Base-by-base conservation (phyloP, 1,140 invertebrate genomes). In the Tetragnatha versicolor region DNA sequence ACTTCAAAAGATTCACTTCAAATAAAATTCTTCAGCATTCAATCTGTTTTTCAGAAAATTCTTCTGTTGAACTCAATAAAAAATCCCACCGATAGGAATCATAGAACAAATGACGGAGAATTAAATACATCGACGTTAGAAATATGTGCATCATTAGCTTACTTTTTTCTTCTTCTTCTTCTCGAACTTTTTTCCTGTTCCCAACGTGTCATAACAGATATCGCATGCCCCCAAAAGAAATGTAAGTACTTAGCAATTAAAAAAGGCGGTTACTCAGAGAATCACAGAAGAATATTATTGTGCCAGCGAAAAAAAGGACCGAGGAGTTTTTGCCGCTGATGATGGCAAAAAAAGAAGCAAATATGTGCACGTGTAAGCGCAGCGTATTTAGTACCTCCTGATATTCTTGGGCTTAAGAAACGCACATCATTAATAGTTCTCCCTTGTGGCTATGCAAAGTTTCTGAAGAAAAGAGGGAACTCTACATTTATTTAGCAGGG, bases 131-230 rank as follows among this genome's bases (percentile, higher is more conserved):
- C 31, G 1, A 14, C 53, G 53, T 29, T 55, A 55, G 53, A 55
- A 55, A 55, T n/a, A n/a, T 55, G 27, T 29, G 27, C 31, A 55
- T 55, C 53, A 55, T 55, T 55, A 55, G 53, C 27, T 27, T 55
- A 17, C 31, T 55, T 55, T 55, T 55, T 29, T 55, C 25, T 29
- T 29, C 25, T 17, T 12, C 27, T 55, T 55, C 27, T 55, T 55
- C n/a, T n/a, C n/a, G n/a, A n/a, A n/a, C n/a, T n/a, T n/a, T n/a
- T n/a, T n/a, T n/a, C n/a, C n/a, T n/a, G n/a, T n/a, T n/a, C n/a
- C n/a, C n/a, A 29, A 55, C 27, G 53, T 14, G 2, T 55, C 53
- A 55, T 29, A n/a, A 29, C 53, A 17, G 53, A 31, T 9, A 29
- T 29, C 27, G 10, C 20, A 22, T 20, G 27, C 14, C 27, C 27